Percentiles rank a stretch among this genome's conserved stretches.
Evolutionary conservation across 2,113 vertebrate genomes (phyloP).

Genomic region (Propithecus coquereli): DNA sequence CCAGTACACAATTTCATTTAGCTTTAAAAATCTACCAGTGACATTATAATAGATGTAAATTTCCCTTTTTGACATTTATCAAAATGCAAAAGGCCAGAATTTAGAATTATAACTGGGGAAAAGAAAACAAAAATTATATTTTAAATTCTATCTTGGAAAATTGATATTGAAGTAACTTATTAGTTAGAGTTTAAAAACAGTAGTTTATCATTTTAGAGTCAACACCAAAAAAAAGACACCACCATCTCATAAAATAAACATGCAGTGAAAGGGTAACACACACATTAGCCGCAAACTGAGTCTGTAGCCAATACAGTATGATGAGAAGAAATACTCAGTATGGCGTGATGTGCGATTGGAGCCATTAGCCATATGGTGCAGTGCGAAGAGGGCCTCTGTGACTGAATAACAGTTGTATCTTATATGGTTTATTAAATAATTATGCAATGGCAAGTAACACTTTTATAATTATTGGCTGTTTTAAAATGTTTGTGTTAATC

Average conservation of each 20-base stretch:
- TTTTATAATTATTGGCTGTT: slow-evolving; percentile 84
- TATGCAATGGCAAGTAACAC: slow-evolving; percentile 83
- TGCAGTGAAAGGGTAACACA: slow-evolving; percentile 84
- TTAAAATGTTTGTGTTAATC: slow-evolving; percentile 83
- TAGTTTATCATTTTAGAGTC: slow-evolving; percentile 82
- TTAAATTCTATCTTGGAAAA: slow-evolving; percentile 77
- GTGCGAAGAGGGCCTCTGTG: slow-evolving; percentile 82
- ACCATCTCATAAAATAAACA: slow-evolving; percentile 87
- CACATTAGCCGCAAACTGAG: slow-evolving; percentile 83
- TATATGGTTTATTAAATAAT: slow-evolving; percentile 88
- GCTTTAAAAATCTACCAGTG: not conserved
- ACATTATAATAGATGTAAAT: not conserved
- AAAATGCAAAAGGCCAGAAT: slow-evolving; percentile 54
- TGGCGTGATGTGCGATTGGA: slow-evolving; percentile 79
- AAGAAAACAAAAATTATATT: slow-evolving; percentile 68
- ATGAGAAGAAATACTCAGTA: slow-evolving; percentile 83
- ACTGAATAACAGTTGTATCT: slow-evolving; percentile 80
- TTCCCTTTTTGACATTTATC: slow-evolving; percentile 3
- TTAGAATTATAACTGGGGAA: slow-evolving; percentile 57
- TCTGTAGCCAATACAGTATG: slow-evolving; percentile 81
- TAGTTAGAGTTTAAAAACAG: slow-evolving; percentile 71
- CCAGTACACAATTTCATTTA: not conserved
- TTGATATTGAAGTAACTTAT: slow-evolving; percentile 78
- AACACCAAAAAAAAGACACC: slow-evolving; percentile 81
- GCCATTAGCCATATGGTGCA: slow-evolving; percentile 88